Evolutionary conservation across 53 echinoderm and acorn worm species (phyloP).

Genomic region (Holothuria scabra): DNA sequence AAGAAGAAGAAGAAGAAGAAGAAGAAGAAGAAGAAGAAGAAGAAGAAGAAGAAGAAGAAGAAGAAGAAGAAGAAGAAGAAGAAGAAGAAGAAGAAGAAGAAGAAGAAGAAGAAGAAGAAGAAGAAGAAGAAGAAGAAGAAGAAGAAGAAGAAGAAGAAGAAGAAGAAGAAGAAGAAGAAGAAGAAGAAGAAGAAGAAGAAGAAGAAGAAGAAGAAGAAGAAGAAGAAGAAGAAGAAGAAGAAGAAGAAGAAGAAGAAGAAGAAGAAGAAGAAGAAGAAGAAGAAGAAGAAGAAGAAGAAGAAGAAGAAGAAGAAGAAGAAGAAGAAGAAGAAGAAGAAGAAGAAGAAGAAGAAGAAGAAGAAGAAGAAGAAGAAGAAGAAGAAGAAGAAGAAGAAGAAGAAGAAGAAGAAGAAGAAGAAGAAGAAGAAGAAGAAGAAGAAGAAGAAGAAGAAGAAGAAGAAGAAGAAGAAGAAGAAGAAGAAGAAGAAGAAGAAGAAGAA

Average conservation of each 20-base stretch:
- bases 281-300: slow-evolving; percentile 42
- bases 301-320: not conserved
- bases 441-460: slow-evolving; percentile 40
- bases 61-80: slow-evolving; percentile 46
- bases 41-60: slow-evolving; percentile 27
- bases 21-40: slow-evolving; percentile 33
- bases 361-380: not conserved
- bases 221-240: slow-evolving; percentile 42
- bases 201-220: slow-evolving; percentile 23
- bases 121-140: slow-evolving; percentile 40
- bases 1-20: slow-evolving; percentile 43
- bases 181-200: slow-evolving; percentile 35
- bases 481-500: slow-evolving; percentile 40
- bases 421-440: slow-evolving; percentile 1
- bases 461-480: slow-evolving; percentile 43
- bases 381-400: not conserved
- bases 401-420: not conserved
- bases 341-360: not conserved
- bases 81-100: not conserved
- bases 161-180: slow-evolving; percentile 45
- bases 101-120: slow-evolving; percentile 16
- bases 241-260: slow-evolving; percentile 26
- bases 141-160: slow-evolving; percentile 40
- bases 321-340: not conserved
- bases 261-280: slow-evolving; percentile 3